Conservation (phyloP, 1,140 invertebrate genomes). For the Marisa cornuarietis region DNA sequence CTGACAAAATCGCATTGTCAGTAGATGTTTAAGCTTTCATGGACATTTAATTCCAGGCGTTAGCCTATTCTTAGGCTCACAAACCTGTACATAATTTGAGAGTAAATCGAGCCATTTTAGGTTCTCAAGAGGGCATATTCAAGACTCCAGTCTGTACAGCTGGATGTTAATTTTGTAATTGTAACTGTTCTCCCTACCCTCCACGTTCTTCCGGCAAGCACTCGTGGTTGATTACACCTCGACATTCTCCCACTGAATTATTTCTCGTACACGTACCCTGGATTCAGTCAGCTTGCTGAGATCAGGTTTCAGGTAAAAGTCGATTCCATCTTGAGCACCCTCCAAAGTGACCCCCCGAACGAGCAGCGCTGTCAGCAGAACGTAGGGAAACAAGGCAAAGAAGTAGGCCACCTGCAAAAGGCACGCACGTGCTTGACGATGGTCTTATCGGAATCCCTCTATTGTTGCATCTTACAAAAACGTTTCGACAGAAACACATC, state of each 20-base stretch:
- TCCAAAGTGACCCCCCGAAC: constrained; percentile 72
- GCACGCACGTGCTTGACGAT: not conserved
- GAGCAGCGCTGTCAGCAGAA: constrained; percentile 63
- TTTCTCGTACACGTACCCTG: constrained; percentile 12
- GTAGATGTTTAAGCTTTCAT: too few relatives aligned
- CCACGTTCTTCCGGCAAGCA: too few relatives aligned
- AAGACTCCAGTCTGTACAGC: too few relatives aligned
- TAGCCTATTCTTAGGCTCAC: too few relatives aligned
- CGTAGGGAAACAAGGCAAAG: constrained; percentile 62
- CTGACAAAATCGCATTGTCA: not conserved
- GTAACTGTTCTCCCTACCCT: not conserved
- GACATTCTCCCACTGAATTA: not conserved
- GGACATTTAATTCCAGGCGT: not conserved
- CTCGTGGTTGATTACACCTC: too few relatives aligned
- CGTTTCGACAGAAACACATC: too few relatives aligned
- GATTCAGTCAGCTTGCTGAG: constrained; percentile 22
- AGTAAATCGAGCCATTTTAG: not conserved
- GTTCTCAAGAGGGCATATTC: not conserved
- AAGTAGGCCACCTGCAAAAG: constrained; percentile 34
- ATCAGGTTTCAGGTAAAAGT: constrained; percentile 81
- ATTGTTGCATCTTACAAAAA: too few relatives aligned
- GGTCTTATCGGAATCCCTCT: too few relatives aligned
- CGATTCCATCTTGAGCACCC: constrained; percentile 80
- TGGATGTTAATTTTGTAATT: not conserved
- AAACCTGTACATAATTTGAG: not conserved